A percentile compares a stretch with the other conserved stretches of the same genome.
Conservation (phyloP, 2,888 invertebrate genomes). For the Scaptomyza caliginosa region DNA sequence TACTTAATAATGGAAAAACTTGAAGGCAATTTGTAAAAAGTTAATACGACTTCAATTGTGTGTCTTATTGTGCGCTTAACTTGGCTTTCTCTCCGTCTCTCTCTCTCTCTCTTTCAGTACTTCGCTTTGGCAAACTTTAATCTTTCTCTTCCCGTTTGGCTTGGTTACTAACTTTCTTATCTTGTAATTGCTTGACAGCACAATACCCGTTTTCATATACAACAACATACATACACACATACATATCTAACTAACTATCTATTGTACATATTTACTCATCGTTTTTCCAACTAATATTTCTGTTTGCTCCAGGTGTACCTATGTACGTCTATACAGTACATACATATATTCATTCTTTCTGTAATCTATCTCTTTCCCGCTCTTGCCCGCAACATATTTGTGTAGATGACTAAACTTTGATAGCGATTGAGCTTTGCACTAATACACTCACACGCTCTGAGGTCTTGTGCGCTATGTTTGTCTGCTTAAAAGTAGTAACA, state of each 20-base stretch:
- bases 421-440: slow-evolving; percentile 44
- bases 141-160: slow-evolving; percentile 27
- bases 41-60: neutral
- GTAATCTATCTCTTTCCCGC: slow-evolving; percentile 37
- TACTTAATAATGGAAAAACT: slow-evolving; percentile 4
- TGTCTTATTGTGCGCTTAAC: neutral
- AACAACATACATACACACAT: neutral
- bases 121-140: slow-evolving; percentile 13
- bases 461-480: slow-evolving; percentile 39
- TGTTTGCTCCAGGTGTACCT: slow-evolving; percentile 47
- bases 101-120: neutral
- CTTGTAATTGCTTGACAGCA: slow-evolving; percentile 23
- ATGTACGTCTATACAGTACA: too few species aligned
- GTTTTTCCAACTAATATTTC: slow-evolving; percentile 51
- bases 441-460: slow-evolving; percentile 22
- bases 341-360: slow-evolving; percentile 44
- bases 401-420: slow-evolving; percentile 72
- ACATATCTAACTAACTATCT: slow-evolving; percentile 36
- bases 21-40: slow-evolving; percentile 1
- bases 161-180: slow-evolving; percentile 48
- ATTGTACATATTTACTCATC: slow-evolving; percentile 48
- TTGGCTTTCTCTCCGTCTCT: slow-evolving; percentile 16
- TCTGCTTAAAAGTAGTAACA: slow-evolving; percentile 26
- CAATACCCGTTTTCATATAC: slow-evolving; percentile 1
- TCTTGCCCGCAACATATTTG: slow-evolving; percentile 52